Evolutionary conservation across 2,113 vertebrate genomes (phyloP).

Genomic region (Acanthisitta chloris): DNA sequence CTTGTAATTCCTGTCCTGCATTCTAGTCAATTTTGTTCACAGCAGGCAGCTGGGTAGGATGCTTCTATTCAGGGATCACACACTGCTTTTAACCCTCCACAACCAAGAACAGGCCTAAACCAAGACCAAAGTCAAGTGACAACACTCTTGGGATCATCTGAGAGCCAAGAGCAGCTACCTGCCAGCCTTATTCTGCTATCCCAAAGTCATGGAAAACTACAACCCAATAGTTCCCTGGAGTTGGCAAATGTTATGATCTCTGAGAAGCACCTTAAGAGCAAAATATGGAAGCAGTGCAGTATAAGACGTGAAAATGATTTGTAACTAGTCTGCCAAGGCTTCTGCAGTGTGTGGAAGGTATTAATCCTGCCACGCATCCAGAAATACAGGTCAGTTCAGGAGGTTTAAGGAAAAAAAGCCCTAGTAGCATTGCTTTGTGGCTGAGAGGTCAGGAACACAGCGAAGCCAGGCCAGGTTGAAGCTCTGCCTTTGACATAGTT

Average conservation of each 20-base stretch:
- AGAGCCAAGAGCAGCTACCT: background rate
- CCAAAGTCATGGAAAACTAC: background rate
- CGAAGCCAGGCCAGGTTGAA: background rate
- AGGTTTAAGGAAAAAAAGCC: background rate
- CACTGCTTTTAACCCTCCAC: constrained; percentile 45
- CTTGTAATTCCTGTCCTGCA: constrained; percentile 36
- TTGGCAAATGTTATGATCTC: background rate
- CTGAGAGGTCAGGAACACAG: background rate
- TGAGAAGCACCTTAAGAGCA: background rate
- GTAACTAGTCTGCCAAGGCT: background rate
- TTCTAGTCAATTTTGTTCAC: constrained; percentile 57
- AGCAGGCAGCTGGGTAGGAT: constrained; percentile 46
- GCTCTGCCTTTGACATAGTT: background rate
- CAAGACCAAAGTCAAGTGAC: background rate
- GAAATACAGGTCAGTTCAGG: background rate
- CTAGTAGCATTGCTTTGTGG: too few relatives aligned
- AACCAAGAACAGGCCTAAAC: constrained; percentile 1
- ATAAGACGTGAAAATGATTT: background rate
- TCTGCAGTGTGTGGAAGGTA: background rate
- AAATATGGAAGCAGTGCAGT: fast-evolving
- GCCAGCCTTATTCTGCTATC: background rate
- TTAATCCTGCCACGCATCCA: background rate
- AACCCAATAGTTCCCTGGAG: background rate
- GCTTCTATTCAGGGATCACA: constrained; percentile 59
- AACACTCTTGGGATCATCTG: background rate